These are phyloP conservation scores for Phortica okadai DNA, from an alignment of 2,888 invertebrate genomes.

Conservation along the genomic window DNA sequence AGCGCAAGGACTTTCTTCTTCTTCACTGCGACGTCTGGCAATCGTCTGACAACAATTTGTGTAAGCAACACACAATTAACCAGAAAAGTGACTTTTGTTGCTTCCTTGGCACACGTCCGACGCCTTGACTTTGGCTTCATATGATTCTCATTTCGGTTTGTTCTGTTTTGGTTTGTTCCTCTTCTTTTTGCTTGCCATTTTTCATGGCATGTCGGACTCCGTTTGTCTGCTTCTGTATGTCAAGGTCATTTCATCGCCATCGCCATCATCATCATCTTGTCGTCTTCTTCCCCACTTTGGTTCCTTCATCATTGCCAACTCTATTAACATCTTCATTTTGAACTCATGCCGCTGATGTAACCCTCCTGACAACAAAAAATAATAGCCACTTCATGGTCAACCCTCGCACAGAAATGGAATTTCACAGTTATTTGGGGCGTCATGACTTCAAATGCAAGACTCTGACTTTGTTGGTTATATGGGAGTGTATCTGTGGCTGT, in stretches of 20 bases:
- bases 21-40: slow-evolving; percentile 38
- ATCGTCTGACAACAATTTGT: slow-evolving; percentile 56
- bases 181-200: not conserved
- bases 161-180: slow-evolving; percentile 10
- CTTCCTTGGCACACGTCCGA: slow-evolving; percentile 46
- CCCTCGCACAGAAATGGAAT: too few relatives aligned
- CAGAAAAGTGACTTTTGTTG: slow-evolving; percentile 54
- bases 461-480: too few relatives aligned
- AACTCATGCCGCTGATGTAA: not conserved
- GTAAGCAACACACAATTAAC: slow-evolving; percentile 59
- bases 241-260: slow-evolving; percentile 54
- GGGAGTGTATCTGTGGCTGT: too few relatives aligned
- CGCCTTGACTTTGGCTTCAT: slow-evolving; percentile 19
- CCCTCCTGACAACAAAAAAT: too few relatives aligned
- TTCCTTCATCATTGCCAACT: not conserved
- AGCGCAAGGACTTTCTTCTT: slow-evolving; percentile 33
- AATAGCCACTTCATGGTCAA: too few relatives aligned
- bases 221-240: slow-evolving; percentile 52
- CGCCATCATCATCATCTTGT: slow-evolving; percentile 30
- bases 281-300: not conserved
- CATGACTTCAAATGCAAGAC: too few relatives aligned
- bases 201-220: not conserved
- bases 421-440: too few relatives aligned
- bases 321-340: slow-evolving; percentile 19
- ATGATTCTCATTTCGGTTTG: slow-evolving; percentile 8